These are phyloP conservation scores for Mobula birostris DNA, from an alignment of 2,113 vertebrate genomes.

Conservation along the genomic window DNA sequence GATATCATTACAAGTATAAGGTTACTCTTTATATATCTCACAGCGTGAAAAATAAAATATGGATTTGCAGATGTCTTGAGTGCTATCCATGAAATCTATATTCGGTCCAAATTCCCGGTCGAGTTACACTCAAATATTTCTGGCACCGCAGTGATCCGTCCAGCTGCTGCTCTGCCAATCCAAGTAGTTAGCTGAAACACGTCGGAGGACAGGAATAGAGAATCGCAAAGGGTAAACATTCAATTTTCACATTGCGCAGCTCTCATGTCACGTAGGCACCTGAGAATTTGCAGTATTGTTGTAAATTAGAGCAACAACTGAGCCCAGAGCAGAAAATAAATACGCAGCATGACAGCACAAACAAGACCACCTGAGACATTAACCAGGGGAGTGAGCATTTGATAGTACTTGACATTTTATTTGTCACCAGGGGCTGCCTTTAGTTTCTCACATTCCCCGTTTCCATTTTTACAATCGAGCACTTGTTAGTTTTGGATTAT, in stretches of 20 bases:
- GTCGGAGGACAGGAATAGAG: not conserved
- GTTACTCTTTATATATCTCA: not conserved
- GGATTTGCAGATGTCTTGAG: not conserved
- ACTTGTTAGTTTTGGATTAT: not conserved
- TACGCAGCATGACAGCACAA: not conserved
- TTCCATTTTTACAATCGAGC: not conserved
- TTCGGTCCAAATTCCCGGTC: not conserved
- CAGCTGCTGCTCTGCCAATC: not conserved
- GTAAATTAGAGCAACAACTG: not conserved
- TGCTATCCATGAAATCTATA: not conserved
- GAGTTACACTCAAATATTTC: not conserved
- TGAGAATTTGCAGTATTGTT: not conserved
- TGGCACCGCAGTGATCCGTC: not conserved
- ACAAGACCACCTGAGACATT: not conserved
- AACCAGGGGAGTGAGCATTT: not conserved
- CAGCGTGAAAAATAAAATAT: not conserved
- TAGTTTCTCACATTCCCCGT: not conserved
- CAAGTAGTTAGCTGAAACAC: not conserved
- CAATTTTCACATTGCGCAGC: not conserved
- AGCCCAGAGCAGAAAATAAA: not conserved
- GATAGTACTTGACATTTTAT: not conserved
- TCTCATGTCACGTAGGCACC: not conserved
- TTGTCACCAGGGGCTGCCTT: not conserved
- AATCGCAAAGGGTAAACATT: not conserved
- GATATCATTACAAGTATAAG: not conserved